Percentiles rank a stretch among this genome's conserved stretches.
Conservation (phyloP, 2,113 vertebrate genomes). For the Microtus pennsylvanicus region DNA sequence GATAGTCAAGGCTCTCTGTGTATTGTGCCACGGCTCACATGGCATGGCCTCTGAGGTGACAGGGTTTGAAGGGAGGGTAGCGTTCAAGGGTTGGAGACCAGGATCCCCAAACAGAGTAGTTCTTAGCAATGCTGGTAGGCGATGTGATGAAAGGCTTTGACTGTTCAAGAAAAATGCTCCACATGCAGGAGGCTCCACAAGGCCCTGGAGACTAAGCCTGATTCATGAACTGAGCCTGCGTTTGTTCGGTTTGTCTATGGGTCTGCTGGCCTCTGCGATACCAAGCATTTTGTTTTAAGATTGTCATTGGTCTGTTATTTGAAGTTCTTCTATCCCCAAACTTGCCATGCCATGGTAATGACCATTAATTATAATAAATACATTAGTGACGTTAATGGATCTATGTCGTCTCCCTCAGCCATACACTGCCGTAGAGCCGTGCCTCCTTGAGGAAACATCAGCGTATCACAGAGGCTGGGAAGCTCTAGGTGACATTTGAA, state of each 20-base stretch:
- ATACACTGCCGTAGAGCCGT: no score
- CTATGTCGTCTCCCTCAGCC: fast-evolving
- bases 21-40: not conserved
- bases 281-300: not conserved
- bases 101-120: not conserved
- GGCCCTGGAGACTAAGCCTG: not conserved
- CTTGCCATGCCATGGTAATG: not conserved
- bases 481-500: not conserved
- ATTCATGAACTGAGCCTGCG: not conserved
- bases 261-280: not conserved
- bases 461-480: conserved; percentile 34
- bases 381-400: no score
- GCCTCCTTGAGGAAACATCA: no score
- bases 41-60: not conserved
- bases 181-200: fast-evolving
- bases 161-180: not conserved
- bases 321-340: not conserved
- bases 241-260: not conserved
- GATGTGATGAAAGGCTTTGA: not conserved
- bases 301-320: not conserved
- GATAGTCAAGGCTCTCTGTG: not conserved
- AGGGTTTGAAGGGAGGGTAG: not conserved
- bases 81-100: not conserved
- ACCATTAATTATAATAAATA: not conserved
- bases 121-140: not conserved